These are phyloP conservation scores for Didymodactylos carnosus DNA, from an alignment of 2,888 invertebrate genomes.

Conservation along the genomic window DNA sequence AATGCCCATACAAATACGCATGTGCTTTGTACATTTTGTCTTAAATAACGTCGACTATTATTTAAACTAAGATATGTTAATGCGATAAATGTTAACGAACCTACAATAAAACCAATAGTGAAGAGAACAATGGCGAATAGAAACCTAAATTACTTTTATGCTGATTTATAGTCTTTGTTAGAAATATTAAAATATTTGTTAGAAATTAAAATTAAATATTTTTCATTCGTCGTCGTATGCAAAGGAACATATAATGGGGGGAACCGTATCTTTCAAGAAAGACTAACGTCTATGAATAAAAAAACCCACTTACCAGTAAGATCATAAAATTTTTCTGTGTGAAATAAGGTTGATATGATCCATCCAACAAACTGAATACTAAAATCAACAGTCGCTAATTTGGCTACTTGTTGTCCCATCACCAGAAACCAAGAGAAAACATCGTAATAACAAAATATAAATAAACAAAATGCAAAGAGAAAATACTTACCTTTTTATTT, in stretches of 20 bases:
- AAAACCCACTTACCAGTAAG: constrained; percentile 25
- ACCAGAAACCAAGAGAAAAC: no score
- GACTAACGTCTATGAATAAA: no score
- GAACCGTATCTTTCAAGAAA: no score
- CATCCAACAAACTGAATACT: constrained; percentile 32
- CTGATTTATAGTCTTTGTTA: no score
- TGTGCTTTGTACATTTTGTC: constrained; percentile 29
- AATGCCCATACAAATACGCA: constrained; percentile 29
- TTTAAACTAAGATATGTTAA: constrained; percentile 24
- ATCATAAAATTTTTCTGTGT: constrained; percentile 36
- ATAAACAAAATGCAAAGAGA: no score
- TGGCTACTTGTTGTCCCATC: background rate
- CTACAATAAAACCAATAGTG: constrained; percentile 18
- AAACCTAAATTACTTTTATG: no score
- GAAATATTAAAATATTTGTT: no score
- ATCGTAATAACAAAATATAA: no score
- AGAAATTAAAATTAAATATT: no score
- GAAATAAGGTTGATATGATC: constrained; percentile 24
- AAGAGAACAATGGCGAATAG: background rate
- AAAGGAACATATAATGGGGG: no score
- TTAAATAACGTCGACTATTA: constrained; percentile 22
- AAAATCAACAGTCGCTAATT: constrained; percentile 23
- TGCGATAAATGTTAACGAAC: constrained; percentile 27
- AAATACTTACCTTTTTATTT: no score
- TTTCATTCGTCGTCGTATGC: no score